Conservation (phyloP, 2,888 invertebrate genomes). For the Drosophila setosimentum region DNA sequence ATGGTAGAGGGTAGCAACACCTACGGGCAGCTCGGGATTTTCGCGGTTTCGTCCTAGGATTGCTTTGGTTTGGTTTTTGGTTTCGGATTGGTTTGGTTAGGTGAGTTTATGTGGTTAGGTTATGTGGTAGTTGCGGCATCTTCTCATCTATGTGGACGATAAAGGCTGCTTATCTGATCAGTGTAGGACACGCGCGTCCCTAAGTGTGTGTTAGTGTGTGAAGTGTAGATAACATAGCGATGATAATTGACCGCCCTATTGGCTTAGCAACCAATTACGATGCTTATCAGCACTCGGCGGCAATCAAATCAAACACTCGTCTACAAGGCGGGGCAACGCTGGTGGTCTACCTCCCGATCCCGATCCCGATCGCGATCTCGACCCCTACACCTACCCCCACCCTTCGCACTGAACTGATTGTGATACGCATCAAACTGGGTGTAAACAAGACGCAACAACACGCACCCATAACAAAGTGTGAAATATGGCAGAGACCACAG, state of each 20-base stretch:
- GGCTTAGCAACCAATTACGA: conserved; percentile 75
- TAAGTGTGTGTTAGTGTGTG: conserved; percentile 21
- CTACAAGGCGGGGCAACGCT: conserved; percentile 59
- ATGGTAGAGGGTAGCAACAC: conserved; percentile 43
- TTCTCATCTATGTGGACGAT: conserved; percentile 67
- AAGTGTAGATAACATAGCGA: conserved; percentile 75
- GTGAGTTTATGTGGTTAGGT: conserved; percentile 26
- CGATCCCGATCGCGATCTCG: neutral
- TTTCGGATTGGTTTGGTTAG: conserved; percentile 36
- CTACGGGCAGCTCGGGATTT: conserved; percentile 26
- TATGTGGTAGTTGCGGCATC: conserved; percentile 57
- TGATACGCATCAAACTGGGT: conserved; percentile 38
- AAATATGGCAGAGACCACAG: conserved; percentile 48
- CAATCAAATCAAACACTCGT: conserved; percentile 62
- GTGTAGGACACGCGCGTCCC: conserved; percentile 59
- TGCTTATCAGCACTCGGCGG: conserved; percentile 59
- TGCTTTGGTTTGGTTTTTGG: conserved; percentile 44
- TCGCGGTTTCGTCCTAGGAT: conserved; percentile 53
- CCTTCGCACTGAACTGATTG: conserved; percentile 26
- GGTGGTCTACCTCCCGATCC: conserved; percentile 51
- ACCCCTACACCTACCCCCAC: neutral
- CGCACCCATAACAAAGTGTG: conserved; percentile 70
- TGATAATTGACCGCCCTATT: conserved; percentile 81
- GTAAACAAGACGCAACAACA: conserved; percentile 38
- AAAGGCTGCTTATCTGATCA: conserved; percentile 63